phyloP scores from a whole-genome alignment of 1,140 invertebrate species.

The Leucophenga varia region DNA sequence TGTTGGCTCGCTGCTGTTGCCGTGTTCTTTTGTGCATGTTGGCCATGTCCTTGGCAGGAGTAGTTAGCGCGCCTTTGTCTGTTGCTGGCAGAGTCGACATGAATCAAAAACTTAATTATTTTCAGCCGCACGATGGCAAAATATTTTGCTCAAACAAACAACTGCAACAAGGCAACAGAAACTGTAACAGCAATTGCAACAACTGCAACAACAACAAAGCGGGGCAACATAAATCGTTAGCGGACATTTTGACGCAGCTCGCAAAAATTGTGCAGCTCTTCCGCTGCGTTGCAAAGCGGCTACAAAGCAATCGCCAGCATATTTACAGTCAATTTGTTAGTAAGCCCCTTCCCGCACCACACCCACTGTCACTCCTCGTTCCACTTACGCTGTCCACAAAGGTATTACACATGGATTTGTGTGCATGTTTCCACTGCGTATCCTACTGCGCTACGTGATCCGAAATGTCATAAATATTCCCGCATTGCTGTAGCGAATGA shows the following conservation, averaged over 20 bases:
- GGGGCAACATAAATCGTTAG: slow-evolving; percentile 39
- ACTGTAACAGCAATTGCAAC: slow-evolving; percentile 12
- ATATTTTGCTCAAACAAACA: slow-evolving; percentile 35
- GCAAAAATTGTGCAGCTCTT: slow-evolving; percentile 33
- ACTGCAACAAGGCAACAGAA: slow-evolving; percentile 4
- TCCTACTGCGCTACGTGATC: slow-evolving; percentile 16
- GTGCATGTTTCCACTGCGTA: neutral
- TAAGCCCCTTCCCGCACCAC: neutral
- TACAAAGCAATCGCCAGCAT: slow-evolving; percentile 36
- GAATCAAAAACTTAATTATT: slow-evolving; percentile 53
- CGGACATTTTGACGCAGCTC: slow-evolving; percentile 43
- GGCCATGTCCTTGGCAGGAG: slow-evolving; percentile 20
- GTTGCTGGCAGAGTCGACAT: slow-evolving; percentile 34
- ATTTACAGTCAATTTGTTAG: slow-evolving; percentile 49
- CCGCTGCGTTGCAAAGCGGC: slow-evolving; percentile 14
- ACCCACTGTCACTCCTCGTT: neutral
- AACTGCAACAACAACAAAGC: no score
- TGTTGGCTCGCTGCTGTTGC: no score
- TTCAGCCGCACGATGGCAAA: slow-evolving; percentile 41
- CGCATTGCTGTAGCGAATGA: no score
- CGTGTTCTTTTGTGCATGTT: slow-evolving; percentile 24
- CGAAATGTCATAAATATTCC: slow-evolving; percentile 38
- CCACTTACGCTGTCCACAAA: slow-evolving; percentile 12
- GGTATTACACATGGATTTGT: slow-evolving; percentile 21
- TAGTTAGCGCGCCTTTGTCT: slow-evolving; percentile 40